Conservation (phyloP, 1,140 invertebrate species). For the Varroa destructor region DNA sequence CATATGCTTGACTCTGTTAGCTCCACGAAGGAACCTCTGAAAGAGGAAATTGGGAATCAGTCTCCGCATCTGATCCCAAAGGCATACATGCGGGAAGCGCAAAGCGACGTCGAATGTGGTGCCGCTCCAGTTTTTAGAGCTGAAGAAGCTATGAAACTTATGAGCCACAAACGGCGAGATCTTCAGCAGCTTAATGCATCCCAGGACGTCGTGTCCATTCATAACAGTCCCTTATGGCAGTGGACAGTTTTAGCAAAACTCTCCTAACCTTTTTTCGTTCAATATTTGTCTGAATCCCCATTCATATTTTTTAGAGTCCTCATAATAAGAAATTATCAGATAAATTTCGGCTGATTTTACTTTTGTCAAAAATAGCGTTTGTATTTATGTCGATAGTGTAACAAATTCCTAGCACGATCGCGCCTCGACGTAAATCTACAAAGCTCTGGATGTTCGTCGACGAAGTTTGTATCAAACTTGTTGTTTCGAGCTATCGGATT, state of each 20-base stretch:
- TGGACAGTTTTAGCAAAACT: slow-evolving; percentile 89
- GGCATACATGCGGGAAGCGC: slow-evolving; percentile 93
- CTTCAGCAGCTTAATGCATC: slow-evolving; percentile 87
- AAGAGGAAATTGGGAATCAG: slow-evolving; percentile 95
- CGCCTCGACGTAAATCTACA: slow-evolving; percentile 76
- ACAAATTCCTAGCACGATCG: slow-evolving; percentile 89
- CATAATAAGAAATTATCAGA: slow-evolving; percentile 60
- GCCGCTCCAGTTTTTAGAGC: slow-evolving; percentile 92
- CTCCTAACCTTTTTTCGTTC: slow-evolving; percentile 67
- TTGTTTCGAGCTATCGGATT: slow-evolving; percentile 92
- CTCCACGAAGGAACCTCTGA: slow-evolving; percentile 94
- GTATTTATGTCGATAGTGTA: slow-evolving; percentile 82
- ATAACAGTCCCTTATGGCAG: slow-evolving; percentile 65
- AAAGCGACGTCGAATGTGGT: slow-evolving; percentile 97
- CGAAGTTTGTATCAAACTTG: slow-evolving; percentile 90
- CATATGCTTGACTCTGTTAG: slow-evolving; percentile 97
- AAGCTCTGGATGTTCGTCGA: slow-evolving; percentile 91
- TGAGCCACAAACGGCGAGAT: slow-evolving; percentile 92
- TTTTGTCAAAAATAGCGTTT: slow-evolving; percentile 85
- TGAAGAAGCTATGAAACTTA: slow-evolving; percentile 66
- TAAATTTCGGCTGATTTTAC: slow-evolving; percentile 72
- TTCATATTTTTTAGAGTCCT: slow-evolving; percentile 50
- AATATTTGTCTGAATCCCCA: slow-evolving; percentile 73
- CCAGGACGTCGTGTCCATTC: slow-evolving; percentile 95
- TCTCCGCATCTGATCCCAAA: slow-evolving; percentile 89